Conservation (phyloP, 2,888 invertebrate genomes). For the Caenorhabditis sp. region DNA sequence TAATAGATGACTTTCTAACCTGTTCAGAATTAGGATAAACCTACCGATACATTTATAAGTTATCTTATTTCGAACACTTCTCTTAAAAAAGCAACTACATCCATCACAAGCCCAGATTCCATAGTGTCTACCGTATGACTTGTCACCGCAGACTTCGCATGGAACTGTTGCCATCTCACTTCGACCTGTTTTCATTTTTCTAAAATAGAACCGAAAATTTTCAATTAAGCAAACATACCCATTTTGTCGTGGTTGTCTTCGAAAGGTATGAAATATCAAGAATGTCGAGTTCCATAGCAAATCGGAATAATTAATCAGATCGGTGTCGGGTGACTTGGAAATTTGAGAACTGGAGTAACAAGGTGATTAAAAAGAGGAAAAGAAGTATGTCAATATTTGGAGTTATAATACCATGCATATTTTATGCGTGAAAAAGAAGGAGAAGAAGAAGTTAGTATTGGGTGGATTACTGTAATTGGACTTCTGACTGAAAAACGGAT, state of each 20-base stretch:
- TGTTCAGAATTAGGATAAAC: not conserved
- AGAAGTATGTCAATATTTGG: not conserved
- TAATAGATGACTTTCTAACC: too few species aligned
- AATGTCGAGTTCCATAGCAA: not conserved
- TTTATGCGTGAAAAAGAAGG: not conserved
- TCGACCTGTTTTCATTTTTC: conserved; percentile 34
- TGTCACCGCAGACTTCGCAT: conserved; percentile 83
- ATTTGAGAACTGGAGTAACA: not conserved
- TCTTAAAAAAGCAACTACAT: conserved; percentile 88
- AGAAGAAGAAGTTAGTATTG: too few species aligned
- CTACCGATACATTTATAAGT: conserved; percentile 48
- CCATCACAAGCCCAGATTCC: conserved; percentile 84
- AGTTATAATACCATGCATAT: not conserved
- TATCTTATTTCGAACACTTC: conserved; percentile 74
- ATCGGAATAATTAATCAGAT: conserved; percentile 31
- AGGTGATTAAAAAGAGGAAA: not conserved
- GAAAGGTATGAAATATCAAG: not conserved
- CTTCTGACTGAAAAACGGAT: not conserved
- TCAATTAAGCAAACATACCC: too few species aligned
- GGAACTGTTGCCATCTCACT: conserved; percentile 29
- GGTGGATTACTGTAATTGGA: not conserved
- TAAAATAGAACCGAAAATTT: not conserved
- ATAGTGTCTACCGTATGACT: conserved; percentile 80
- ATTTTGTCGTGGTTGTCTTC: too few species aligned
- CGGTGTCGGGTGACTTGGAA: conserved; percentile 34